Evolutionary conservation across 2,797 vertebrate genomes (phyloP).

Genomic region (Gymnopithys bicolor): DNA sequence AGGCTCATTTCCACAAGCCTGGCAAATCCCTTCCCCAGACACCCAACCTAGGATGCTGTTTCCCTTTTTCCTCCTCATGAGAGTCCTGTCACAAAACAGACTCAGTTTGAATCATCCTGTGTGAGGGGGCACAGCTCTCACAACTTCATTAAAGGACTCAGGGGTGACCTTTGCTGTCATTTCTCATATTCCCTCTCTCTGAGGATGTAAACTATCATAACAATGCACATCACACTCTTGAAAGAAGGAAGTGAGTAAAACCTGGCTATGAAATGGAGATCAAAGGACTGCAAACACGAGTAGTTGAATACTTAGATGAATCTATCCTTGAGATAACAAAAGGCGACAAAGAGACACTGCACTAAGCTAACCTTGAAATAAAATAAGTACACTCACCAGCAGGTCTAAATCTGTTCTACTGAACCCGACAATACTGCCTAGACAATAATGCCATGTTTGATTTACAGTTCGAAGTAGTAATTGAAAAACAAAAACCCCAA

Average conservation of each 20-base stretch:
- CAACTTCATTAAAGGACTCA: neutral
- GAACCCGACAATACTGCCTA: neutral
- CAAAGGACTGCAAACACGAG: neutral
- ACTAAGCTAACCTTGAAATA: neutral
- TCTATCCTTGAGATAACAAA: neutral
- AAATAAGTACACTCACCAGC: neutral
- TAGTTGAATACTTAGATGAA: neutral
- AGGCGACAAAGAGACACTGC: neutral
- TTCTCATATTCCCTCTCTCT: neutral
- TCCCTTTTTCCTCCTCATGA: neutral
- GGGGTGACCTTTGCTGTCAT: neutral
- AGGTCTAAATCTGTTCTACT: neutral
- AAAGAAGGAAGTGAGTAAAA: neutral
- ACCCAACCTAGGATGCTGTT: neutral
- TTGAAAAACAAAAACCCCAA: neutral
- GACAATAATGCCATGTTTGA: neutral
- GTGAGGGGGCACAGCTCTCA: neutral
- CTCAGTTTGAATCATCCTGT: fast-evolving
- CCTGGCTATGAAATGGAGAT: neutral
- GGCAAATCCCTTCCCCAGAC: neutral
- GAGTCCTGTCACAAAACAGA: neutral
- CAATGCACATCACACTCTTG: neutral
- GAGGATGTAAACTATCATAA: neutral
- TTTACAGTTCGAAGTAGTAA: neutral
- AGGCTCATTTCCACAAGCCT: neutral